These are phyloP conservation scores for Argynnis bischoffii DNA, from an alignment of 2,888 invertebrate genomes.

Conservation along the genomic window DNA sequence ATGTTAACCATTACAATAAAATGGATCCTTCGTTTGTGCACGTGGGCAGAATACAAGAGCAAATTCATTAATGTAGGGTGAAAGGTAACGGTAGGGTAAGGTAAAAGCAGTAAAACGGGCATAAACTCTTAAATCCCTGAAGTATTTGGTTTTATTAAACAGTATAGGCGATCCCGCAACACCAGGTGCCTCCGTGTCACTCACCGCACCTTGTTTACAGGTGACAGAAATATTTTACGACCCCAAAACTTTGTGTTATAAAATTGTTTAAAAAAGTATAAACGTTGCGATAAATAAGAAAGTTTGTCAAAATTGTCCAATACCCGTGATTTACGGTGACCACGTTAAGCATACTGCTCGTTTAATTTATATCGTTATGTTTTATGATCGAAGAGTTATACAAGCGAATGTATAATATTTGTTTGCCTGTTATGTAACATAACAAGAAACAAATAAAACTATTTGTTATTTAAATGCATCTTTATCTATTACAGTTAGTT, in stretches of 20 bases:
- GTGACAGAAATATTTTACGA: conserved; percentile 9
- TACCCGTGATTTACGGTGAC: conserved; percentile 9
- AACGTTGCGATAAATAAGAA: conserved; percentile 18
- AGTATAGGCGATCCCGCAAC: neutral
- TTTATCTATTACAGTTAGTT: too few species aligned
- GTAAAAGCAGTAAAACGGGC: too few species aligned
- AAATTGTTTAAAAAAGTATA: conserved; percentile 20
- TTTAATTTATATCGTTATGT: neutral
- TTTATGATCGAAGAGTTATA: conserved; percentile 2
- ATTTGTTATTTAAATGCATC: too few species aligned
- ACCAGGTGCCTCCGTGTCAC: neutral
- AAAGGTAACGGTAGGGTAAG: neutral
- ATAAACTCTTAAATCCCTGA: too few species aligned
- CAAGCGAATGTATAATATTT: too few species aligned
- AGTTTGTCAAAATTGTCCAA: conserved; percentile 4
- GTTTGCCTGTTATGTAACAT: too few species aligned
- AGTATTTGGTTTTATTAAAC: neutral
- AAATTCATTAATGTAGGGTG: neutral
- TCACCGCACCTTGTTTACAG: neutral
- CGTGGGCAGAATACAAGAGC: neutral
- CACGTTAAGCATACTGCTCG: neutral
- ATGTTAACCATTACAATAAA: too few species aligned
- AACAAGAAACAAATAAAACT: too few species aligned
- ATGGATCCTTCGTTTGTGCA: too few species aligned
- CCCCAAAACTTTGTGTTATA: conserved; percentile 1